Evolutionary conservation across 2,113 vertebrate species (phyloP), one percentile per base, ranked within the genome.

Genomic region (Monopterus albus): DNA sequence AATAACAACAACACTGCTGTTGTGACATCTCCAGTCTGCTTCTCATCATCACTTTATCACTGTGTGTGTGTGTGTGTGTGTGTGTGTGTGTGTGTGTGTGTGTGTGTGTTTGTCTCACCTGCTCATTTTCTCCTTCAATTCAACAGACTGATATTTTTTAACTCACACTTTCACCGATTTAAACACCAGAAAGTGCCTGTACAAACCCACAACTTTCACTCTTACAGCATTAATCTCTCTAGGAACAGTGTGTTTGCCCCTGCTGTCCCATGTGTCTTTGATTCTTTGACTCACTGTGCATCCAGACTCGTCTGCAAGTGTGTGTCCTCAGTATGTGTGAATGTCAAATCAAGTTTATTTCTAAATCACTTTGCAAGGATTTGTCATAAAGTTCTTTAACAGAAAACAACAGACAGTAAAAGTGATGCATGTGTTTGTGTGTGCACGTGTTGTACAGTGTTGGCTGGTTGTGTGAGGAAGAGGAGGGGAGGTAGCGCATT

Each of bases 401-500:
- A 33, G 46, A 59, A 59, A 73, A 79, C 66, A 62, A 64, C 58
- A 46, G 17, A 46, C 15, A 12, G 52, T 51, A 46, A 69, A 62
- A 55, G 45, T 59, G 31, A 53, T 43, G 49, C 49, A 15, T 36
- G 33, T 17, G 21, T 71, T 28, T 21, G 51, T 72, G 62, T 67
- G 39, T 61, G 17, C 13, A 40, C 39, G 40, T 64, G 60, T n/a
- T 49, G 72, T 2, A n/a, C 42, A 28, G 53, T 33, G 28, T 40
- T 40, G 31, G 13, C 25, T 0, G 25, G 38, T 14, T 66, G 53
- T 69, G 57, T 59, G 57, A 55, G 51, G 51, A 49, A 63, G 42
- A 75, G 78, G 78, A 58, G 73, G 76, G 65, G 79, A 84, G 77
- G 85, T 87, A 85, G 87, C 77, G 75, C 83, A 60, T 82, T 84